These are phyloP conservation scores for Prolemur simus DNA, from an alignment of 2,113 vertebrate species.

Conservation along the genomic window DNA sequence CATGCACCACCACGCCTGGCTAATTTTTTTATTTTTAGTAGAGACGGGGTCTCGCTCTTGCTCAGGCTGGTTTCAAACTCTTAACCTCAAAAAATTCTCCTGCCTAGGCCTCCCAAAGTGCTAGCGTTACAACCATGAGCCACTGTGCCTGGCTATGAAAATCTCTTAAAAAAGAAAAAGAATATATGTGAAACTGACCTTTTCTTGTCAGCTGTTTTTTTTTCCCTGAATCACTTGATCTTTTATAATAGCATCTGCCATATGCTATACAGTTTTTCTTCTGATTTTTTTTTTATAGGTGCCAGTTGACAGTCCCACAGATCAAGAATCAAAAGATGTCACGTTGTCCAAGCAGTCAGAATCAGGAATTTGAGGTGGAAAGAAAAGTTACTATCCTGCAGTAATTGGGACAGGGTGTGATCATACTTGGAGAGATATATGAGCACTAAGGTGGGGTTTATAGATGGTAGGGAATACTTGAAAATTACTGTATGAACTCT, in stretches of 20 bases:
- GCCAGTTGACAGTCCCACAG: constrained; percentile 82
- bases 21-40: too few relatives aligned
- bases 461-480: neutral
- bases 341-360: constrained; percentile 73
- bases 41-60: too few relatives aligned
- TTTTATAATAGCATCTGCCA: neutral
- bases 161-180: too few relatives aligned
- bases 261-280: neutral
- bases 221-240: neutral
- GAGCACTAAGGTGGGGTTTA: constrained; percentile 6
- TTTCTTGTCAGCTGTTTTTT: neutral
- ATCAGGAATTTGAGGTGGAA: constrained; percentile 68
- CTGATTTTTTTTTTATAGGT: constrained; percentile 75
- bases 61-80: too few relatives aligned
- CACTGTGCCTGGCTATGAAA: too few relatives aligned
- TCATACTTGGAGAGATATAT: constrained; percentile 21
- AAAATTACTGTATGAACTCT: constrained; percentile 36
- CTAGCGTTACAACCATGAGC: too few relatives aligned
- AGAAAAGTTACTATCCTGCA: neutral
- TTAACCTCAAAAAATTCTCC: too few relatives aligned
- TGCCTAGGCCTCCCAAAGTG: too few relatives aligned
- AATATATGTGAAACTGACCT: neutral
- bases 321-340: constrained; percentile 72
- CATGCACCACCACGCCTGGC: too few relatives aligned
- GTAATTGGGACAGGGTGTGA: neutral